Evolutionary conservation across 2,797 vertebrate genomes (phyloP).

Genomic region (Hydrocynus forskahlii): DNA sequence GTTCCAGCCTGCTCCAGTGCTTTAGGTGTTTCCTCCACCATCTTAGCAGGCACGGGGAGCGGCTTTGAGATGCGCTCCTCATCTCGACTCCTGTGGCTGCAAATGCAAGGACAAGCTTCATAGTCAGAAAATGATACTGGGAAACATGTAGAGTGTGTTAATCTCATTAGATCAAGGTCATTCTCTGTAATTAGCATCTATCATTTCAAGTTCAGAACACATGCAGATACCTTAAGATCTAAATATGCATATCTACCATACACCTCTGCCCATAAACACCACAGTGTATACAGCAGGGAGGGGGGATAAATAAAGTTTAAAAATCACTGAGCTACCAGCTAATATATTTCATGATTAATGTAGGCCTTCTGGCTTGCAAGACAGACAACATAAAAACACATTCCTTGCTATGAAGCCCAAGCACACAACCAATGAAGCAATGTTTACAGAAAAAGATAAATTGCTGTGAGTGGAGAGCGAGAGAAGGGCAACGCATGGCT

Average conservation of each 20-base stretch:
- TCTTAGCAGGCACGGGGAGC: constrained; percentile 87
- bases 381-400: constrained; percentile 25
- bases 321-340: constrained; percentile 2
- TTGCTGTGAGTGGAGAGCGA: constrained; percentile 41
- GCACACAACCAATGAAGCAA: constrained; percentile 50
- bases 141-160: background rate
- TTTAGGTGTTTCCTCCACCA: constrained; percentile 86
- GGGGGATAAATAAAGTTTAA: no score
- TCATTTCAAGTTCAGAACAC: background rate
- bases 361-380: constrained; percentile 28
- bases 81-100: constrained; percentile 91
- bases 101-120: constrained; percentile 55
- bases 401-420: constrained; percentile 32
- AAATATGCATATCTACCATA: no score
- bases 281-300: background rate
- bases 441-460: constrained; percentile 46
- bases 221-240: background rate
- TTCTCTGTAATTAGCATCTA: background rate
- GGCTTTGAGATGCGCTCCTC: constrained; percentile 90
- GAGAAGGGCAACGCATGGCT: constrained; percentile 33
- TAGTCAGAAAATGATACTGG: background rate
- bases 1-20: constrained; percentile 79
- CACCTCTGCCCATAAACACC: background rate
- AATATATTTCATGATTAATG: constrained; percentile 50
- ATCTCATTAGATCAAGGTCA: background rate